Conservation (phyloP, 2,797 vertebrate species). For the Emydoidea blandingii region DNA sequence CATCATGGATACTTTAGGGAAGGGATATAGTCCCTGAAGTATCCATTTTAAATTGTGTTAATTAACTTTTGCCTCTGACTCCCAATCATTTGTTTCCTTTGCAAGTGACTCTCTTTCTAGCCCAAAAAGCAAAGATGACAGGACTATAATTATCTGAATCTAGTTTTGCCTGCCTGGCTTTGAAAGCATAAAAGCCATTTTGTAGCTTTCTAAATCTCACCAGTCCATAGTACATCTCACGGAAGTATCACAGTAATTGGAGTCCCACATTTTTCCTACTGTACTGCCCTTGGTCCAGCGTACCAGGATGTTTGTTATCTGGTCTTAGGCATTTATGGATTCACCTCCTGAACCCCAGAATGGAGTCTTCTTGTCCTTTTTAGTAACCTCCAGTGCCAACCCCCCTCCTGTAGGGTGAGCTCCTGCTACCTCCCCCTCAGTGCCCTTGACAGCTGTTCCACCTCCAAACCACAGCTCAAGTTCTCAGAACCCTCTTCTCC, state of each 20-base stretch:
- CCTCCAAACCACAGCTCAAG: too few relatives aligned
- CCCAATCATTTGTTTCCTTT: not conserved
- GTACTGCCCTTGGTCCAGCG: not conserved
- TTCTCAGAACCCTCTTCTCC: too few relatives aligned
- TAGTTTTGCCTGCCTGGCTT: not conserved
- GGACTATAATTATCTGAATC: not conserved
- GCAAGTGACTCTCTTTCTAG: not conserved
- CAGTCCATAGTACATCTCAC: not conserved
- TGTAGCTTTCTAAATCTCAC: not conserved
- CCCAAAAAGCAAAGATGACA: not conserved
- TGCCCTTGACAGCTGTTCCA: too few relatives aligned
- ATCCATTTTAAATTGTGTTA: not conserved
- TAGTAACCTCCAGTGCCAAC: too few relatives aligned
- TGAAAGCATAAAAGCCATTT: not conserved
- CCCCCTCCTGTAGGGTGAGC: too few relatives aligned
- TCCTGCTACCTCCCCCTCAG: too few relatives aligned
- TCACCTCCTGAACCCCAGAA: too few relatives aligned
- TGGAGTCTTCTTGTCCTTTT: too few relatives aligned
- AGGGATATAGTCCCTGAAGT: not conserved
- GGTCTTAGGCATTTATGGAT: not conserved
- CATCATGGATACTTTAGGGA: not conserved
- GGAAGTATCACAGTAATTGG: not conserved
- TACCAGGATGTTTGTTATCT: not conserved
- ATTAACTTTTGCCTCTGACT: not conserved
- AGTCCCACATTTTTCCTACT: not conserved